Evolutionary conservation across 2,888 invertebrate species (phyloP).

Genomic region (Pherbina coryleti): DNA sequence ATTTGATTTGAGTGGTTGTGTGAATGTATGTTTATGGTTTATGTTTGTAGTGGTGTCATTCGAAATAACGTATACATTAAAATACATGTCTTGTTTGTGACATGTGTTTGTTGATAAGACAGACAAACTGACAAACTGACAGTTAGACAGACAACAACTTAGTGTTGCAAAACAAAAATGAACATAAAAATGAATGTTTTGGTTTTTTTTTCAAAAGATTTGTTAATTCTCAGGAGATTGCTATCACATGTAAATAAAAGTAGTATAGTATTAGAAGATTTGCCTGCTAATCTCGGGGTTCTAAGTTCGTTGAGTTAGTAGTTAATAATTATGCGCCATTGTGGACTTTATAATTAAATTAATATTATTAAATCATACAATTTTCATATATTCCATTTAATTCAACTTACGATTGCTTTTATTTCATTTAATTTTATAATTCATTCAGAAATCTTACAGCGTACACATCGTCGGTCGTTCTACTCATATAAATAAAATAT

Average conservation of each 20-base stretch:
- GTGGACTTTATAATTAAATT: background rate
- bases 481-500: constrained; percentile 1
- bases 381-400: background rate
- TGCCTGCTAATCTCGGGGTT: constrained; percentile 10
- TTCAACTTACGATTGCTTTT: constrained; percentile 16
- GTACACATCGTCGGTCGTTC: no score
- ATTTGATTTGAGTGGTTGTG: background rate
- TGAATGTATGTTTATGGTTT: background rate
- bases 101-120: background rate
- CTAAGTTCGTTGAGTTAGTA: background rate
- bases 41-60: constrained; percentile 4
- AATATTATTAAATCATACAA: background rate
- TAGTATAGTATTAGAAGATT: background rate
- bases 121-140: background rate
- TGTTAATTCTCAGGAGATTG: constrained; percentile 14
- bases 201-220: background rate
- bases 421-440: background rate
- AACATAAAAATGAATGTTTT: background rate
- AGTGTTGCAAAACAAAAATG: background rate
- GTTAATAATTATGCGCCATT: background rate
- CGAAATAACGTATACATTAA: constrained; percentile 21
- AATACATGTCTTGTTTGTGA: background rate
- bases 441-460: constrained; percentile 13
- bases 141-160: background rate
- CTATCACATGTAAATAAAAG: constrained; percentile 19